Percentiles rank a stretch among this genome's conserved stretches.
These are phyloP conservation scores for Bambusicola thoracicus DNA, from an alignment of 2,113 vertebrate species.

Conservation along the genomic window DNA sequence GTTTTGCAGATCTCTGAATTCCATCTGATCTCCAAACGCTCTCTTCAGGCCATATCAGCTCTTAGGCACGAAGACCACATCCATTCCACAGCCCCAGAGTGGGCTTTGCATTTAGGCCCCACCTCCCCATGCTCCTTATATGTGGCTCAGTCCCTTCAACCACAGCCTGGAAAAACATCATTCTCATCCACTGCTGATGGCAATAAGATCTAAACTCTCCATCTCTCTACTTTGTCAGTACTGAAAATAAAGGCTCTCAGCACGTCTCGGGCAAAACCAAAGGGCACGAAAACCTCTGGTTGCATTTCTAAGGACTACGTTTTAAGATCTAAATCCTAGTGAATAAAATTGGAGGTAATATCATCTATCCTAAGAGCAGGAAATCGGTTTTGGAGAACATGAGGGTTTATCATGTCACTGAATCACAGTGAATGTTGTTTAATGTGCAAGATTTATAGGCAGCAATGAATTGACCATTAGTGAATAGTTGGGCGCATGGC, in stretches of 20 bases:
- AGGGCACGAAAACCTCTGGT: background rate
- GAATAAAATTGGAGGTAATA: background rate
- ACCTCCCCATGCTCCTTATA: background rate
- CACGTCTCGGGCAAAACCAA: background rate
- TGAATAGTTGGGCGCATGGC: background rate
- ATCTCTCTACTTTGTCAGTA: background rate
- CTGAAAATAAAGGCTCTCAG: background rate
- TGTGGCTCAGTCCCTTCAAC: background rate
- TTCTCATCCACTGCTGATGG: background rate
- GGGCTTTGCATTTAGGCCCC: background rate
- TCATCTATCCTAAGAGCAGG: background rate
- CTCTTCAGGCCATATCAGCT: background rate
- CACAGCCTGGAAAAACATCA: background rate
- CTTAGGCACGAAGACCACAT: background rate
- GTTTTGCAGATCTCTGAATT: background rate
- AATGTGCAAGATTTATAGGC: background rate
- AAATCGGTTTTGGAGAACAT: background rate
- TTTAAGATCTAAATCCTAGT: background rate
- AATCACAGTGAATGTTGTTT: background rate
- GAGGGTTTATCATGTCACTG: background rate
- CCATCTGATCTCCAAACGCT: background rate
- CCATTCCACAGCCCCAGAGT: background rate
- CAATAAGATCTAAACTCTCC: background rate
- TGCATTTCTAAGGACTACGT: background rate
- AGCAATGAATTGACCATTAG: background rate